Base-by-base conservation (phyloP, 2,888 invertebrate species). In the Chloroclystis v-ata region DNA sequence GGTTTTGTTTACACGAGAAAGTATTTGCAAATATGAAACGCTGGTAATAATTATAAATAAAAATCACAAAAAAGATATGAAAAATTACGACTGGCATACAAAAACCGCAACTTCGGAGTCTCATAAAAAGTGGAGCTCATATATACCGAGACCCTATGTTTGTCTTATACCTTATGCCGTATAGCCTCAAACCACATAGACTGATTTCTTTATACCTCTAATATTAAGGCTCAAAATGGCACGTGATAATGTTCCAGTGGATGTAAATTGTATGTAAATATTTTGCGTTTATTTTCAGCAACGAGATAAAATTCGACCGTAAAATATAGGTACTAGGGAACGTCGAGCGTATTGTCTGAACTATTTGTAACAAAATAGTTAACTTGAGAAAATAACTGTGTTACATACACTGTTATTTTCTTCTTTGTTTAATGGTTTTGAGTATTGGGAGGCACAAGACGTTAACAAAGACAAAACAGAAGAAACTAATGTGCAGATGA, bases 221-320 rank as follows among this genome's bases (percentile, higher is more conserved):
- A 50, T 28, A 59, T 67, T 70, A 76, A 68, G 67, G 72, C 70
- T 57, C 58, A 70, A 65, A 67, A 66, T 75, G 46, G 58, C 57
- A 58, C 60, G 57, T 46, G 48, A 57, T 61, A 56, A 54, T 53
- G 53, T 56, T 63, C 60, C 60, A 61, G 57, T 56, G 52, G 63
- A 68, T 69, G 73, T 70, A 77, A 72, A 72, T 67, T 57, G 61
- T 63, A 68, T 69, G 70, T 68, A 69, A 68, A 75, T 71, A 70
- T 69, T 72, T 72, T 70, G 70, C 65, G 73, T 75, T 73, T 72
- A 73, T 75, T 75, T 71, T 68, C 75, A 72, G 67, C 67, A 73
- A 71, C 69, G 67, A 78, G 74, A 79, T 79, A 75, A 78, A 77
- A 78, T 77, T 78, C 71, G 65, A 68, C 63, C 69, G 65, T 80